phyloP scores from a whole-genome alignment of 2,888 invertebrate genomes.

The Sinohyriopsis cumingii region DNA sequence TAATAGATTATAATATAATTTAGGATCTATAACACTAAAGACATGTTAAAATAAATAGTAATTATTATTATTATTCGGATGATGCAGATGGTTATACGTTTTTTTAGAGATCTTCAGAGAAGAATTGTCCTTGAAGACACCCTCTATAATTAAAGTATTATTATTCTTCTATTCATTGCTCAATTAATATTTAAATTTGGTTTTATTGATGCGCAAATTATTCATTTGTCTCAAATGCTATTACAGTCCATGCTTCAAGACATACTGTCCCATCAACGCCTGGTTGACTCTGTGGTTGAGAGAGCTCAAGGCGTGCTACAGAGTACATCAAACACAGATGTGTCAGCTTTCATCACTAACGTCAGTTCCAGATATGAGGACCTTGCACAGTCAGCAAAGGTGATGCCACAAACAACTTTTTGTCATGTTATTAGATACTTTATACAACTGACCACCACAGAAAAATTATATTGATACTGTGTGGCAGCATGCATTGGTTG shows the following conservation, averaged over 20 bases:
- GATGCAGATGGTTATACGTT: too few species aligned
- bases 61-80: too few species aligned
- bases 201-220: too few species aligned
- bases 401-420: constrained; percentile 18
- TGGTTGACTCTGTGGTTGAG: constrained; percentile 90
- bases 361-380: constrained; percentile 61
- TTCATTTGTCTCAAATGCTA: constrained; percentile 3
- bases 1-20: too few species aligned
- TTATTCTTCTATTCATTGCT: too few species aligned
- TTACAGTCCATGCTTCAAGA: constrained; percentile 85
- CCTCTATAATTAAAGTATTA: too few species aligned
- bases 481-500: neutral
- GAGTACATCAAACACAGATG: constrained; percentile 75
- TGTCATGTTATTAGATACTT: neutral
- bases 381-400: constrained; percentile 59
- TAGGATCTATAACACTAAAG: too few species aligned
- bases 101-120: too few species aligned
- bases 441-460: neutral
- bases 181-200: too few species aligned
- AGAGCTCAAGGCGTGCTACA: constrained; percentile 84
- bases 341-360: constrained; percentile 58
- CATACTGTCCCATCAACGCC: constrained; percentile 88
- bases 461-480: neutral
- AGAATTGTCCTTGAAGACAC: too few species aligned
- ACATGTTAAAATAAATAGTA: too few species aligned